phyloP scores from a whole-genome alignment of 2,797 vertebrate species.

The Aplochiton taeniatus region DNA sequence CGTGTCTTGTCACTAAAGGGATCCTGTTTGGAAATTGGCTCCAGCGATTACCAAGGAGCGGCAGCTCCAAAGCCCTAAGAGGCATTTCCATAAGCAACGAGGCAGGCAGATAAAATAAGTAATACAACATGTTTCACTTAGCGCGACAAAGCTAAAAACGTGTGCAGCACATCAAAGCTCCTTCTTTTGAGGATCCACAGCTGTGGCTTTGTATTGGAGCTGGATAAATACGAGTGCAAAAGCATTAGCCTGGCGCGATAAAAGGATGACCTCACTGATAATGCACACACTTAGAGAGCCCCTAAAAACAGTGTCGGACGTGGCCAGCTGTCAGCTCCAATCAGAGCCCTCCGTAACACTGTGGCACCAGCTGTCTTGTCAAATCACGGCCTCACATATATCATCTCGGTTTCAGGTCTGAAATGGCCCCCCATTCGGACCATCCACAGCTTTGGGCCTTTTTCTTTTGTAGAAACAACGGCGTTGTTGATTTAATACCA shows the following conservation, averaged over 20 bases:
- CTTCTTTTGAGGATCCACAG: neutral
- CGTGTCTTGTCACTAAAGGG: too few relatives aligned
- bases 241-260: slow-evolving; percentile 62
- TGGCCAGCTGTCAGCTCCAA: slow-evolving; percentile 77
- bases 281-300: slow-evolving; percentile 36
- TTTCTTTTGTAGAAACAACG: too few relatives aligned
- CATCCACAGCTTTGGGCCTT: too few relatives aligned
- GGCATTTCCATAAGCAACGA: too few relatives aligned
- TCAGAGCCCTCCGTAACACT: slow-evolving; percentile 72
- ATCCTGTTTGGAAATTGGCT: too few relatives aligned
- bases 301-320: slow-evolving; percentile 52
- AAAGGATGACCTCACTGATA: slow-evolving; percentile 69
- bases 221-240: slow-evolving; percentile 71
- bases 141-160: too few relatives aligned
- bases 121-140: too few relatives aligned
- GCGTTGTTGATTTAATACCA: too few relatives aligned
- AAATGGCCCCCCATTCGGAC: slow-evolving; percentile 14
- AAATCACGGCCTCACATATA: slow-evolving; percentile 69
- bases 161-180: slow-evolving; percentile 36
- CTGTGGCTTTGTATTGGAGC: slow-evolving; percentile 4
- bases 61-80: too few relatives aligned
- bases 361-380: slow-evolving; percentile 71
- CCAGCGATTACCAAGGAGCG: too few relatives aligned
- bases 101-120: too few relatives aligned
- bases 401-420: slow-evolving; percentile 66